Conservation (phyloP, 1,140 invertebrate genomes). For the Bombus breviceps region DNA sequence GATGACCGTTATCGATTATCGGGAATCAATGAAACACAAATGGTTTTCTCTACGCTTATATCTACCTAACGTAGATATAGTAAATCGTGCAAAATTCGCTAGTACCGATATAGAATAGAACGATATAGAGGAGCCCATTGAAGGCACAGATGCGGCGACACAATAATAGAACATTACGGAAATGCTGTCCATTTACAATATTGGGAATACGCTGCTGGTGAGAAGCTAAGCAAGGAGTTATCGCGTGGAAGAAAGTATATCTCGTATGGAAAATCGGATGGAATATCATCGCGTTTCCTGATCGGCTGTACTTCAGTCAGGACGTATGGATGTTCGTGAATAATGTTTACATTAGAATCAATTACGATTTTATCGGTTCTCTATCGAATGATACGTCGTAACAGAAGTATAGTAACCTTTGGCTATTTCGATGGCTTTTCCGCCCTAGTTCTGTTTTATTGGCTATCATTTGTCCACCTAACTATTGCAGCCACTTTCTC, state of each 20-base stretch:
- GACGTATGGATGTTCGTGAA: background rate
- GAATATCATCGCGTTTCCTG: background rate
- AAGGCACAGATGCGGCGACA: background rate
- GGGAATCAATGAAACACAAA: background rate
- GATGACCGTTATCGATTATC: background rate
- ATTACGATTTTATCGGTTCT: slow-evolving; percentile 40
- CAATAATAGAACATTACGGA: slow-evolving; percentile 1
- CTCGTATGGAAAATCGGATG: no score
- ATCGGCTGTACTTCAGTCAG: background rate
- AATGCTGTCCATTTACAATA: background rate
- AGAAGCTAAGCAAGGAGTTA: slow-evolving; percentile 18
- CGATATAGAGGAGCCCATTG: background rate
- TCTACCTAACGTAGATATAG: background rate
- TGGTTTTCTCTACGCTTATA: background rate
- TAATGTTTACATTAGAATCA: slow-evolving; percentile 45
- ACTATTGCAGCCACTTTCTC: slow-evolving; percentile 38
- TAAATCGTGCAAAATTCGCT: no score
- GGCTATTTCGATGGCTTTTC: slow-evolving; percentile 37
- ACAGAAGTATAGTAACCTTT: slow-evolving; percentile 15
- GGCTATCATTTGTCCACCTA: slow-evolving; percentile 36
- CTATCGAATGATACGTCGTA: slow-evolving; percentile 24
- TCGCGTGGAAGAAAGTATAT: background rate
- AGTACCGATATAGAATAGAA: background rate
- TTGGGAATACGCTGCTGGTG: background rate
- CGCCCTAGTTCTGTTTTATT: slow-evolving; percentile 43